Evolutionary conservation across 2,888 invertebrate species (phyloP).

Genomic region (Alitta virens): DNA sequence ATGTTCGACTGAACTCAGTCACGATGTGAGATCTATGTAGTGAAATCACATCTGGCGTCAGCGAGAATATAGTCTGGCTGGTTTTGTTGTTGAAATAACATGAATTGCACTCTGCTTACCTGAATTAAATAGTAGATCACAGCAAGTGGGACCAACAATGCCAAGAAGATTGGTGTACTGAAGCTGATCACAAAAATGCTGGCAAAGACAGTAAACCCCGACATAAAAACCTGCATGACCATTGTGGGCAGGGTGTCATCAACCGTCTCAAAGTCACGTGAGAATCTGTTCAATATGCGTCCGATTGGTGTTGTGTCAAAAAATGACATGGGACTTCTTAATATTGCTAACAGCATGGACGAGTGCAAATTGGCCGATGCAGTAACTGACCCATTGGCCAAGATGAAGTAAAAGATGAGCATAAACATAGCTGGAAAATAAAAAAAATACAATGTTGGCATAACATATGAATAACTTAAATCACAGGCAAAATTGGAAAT

Average conservation of each 20-base stretch:
- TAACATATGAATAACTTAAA: too few species aligned
- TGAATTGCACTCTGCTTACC: constrained; percentile 2
- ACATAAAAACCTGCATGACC: background rate
- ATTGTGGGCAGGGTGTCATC: background rate
- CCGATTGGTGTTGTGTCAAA: constrained; percentile 47
- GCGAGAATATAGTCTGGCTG: too few species aligned
- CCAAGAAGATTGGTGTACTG: background rate
- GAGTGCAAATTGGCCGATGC: constrained; percentile 23
- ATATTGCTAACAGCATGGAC: constrained; percentile 20
- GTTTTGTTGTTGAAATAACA: too few species aligned
- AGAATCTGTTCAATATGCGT: constrained; percentile 40
- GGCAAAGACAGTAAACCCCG: background rate
- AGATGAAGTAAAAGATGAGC: constrained; percentile 22
- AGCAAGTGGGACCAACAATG: background rate
- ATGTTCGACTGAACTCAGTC: too few species aligned
- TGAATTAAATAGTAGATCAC: background rate
- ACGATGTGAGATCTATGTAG: too few species aligned
- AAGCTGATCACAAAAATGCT: background rate
- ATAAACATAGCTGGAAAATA: constrained; percentile 31
- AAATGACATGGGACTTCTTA: constrained; percentile 47
- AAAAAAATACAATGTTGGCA: constrained; percentile 18
- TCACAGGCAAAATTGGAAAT: too few species aligned
- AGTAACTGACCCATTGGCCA: constrained; percentile 20
- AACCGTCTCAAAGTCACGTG: background rate
- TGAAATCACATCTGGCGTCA: too few species aligned